Conservation (phyloP, 2,888 invertebrate genomes). For the Drosophila quinaria region DNA sequence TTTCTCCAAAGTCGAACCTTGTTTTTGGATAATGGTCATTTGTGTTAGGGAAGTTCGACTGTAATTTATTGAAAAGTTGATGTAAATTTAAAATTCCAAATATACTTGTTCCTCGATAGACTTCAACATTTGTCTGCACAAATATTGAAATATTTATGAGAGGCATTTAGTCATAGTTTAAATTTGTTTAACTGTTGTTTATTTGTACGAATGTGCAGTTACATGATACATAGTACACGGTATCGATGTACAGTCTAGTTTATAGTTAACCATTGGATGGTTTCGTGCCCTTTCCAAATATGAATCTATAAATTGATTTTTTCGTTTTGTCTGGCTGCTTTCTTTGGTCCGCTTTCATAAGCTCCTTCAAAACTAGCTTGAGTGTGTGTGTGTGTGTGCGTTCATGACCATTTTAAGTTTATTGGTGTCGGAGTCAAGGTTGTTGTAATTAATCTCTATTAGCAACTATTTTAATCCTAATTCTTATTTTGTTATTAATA, state of each 20-base stretch:
- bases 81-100: background rate
- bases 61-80: too few relatives aligned
- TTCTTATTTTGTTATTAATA: constrained; percentile 41
- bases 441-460: constrained; percentile 33
- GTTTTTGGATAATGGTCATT: too few relatives aligned
- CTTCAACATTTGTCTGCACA: background rate
- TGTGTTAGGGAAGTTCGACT: too few relatives aligned
- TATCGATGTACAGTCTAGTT: constrained; percentile 8
- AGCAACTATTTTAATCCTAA: constrained; percentile 17
- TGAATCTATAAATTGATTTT: constrained; percentile 17
- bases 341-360: constrained; percentile 26
- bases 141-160: constrained; percentile 36
- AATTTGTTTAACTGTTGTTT: constrained; percentile 20
- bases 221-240: background rate
- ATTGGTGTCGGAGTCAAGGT: constrained; percentile 44
- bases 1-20: too few relatives aligned
- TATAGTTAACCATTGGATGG: constrained; percentile 14
- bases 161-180: constrained; percentile 20
- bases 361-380: background rate
- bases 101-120: background rate
- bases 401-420: background rate
- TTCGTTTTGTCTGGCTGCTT: constrained; percentile 12
- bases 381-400: background rate
- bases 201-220: constrained; percentile 7
- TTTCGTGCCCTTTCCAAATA: constrained; percentile 17